Percentiles rank a stretch among this genome's conserved stretches.
phyloP scores from a whole-genome alignment of 2,113 vertebrate species.

The Lichenostomus cassidix region DNA sequence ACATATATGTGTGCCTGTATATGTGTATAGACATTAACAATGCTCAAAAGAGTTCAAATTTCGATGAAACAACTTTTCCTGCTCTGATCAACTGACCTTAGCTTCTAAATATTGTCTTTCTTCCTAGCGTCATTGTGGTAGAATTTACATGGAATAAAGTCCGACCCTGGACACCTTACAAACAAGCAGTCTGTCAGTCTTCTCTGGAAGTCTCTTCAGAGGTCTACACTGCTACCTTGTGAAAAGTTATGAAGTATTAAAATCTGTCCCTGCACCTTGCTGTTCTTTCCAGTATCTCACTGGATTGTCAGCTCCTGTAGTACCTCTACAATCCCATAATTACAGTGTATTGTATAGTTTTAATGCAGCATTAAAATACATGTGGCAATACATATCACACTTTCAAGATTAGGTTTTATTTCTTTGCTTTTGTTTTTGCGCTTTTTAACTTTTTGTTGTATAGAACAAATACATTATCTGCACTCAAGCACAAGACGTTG shows the following conservation, averaged over 20 bases:
- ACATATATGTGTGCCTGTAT: too few species aligned
- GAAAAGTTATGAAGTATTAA: neutral
- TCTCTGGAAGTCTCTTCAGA: neutral
- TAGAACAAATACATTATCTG: neutral
- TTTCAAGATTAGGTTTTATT: neutral
- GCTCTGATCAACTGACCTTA: neutral
- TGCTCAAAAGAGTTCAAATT: neutral
- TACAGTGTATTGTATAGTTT: neutral
- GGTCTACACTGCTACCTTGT: accelerated
- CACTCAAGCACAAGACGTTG: neutral
- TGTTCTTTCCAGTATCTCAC: neutral
- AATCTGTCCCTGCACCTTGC: neutral
- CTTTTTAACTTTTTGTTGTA: neutral
- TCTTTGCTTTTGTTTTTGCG: neutral
- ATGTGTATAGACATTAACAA: neutral
- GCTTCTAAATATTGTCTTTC: neutral
- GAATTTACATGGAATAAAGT: neutral
- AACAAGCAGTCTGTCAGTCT: neutral
- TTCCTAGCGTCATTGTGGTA: neutral
- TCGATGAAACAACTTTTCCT: neutral
- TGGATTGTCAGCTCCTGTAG: neutral
- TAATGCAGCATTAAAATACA: neutral
- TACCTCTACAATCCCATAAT: neutral
- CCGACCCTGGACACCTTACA: neutral
- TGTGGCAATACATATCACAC: neutral